phyloP scores from a whole-genome alignment of 2,113 vertebrate species.

The Chloropsis hardwickii region DNA sequence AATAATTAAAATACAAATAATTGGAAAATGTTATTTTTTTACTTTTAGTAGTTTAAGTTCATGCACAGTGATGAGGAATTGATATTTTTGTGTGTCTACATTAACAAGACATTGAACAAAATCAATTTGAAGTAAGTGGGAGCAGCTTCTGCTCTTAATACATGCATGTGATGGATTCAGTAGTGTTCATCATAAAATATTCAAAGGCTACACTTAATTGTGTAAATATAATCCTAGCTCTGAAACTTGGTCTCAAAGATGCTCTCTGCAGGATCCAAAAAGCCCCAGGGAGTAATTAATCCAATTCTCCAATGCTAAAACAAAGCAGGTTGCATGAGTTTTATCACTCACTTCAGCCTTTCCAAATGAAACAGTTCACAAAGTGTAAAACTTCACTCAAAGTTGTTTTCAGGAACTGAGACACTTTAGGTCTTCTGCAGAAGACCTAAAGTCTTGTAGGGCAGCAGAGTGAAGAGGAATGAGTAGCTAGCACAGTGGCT shows the following conservation, averaged over 20 bases:
- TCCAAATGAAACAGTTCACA: neutral
- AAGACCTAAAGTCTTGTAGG: neutral
- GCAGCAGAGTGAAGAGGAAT: neutral
- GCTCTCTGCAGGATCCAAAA: neutral
- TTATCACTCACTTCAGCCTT: neutral
- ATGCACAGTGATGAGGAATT: conserved; percentile 47
- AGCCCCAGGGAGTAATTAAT: conserved; percentile 14
- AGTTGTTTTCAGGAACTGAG: neutral
- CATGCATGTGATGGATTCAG: neutral
- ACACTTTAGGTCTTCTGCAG: neutral
- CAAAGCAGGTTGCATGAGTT: neutral
- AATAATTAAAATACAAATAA: conserved; percentile 65
- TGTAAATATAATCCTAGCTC: conserved; percentile 33
- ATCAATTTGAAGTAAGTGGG: conserved; percentile 50
- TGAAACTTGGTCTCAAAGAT: conserved; percentile 25
- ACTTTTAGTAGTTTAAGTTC: conserved; percentile 60
- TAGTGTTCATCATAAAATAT: conserved; percentile 17
- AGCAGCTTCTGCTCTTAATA: conserved; percentile 55
- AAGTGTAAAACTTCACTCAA: neutral
- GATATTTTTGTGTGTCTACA: conserved; percentile 55
- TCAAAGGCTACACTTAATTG: conserved; percentile 15
- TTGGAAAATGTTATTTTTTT: conserved; percentile 57
- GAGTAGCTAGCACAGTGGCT: neutral
- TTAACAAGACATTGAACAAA: conserved; percentile 48
- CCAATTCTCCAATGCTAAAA: neutral